Conservation (phyloP, 1,140 invertebrate species). For the Meloidogyne chitwoodi region DNA sequence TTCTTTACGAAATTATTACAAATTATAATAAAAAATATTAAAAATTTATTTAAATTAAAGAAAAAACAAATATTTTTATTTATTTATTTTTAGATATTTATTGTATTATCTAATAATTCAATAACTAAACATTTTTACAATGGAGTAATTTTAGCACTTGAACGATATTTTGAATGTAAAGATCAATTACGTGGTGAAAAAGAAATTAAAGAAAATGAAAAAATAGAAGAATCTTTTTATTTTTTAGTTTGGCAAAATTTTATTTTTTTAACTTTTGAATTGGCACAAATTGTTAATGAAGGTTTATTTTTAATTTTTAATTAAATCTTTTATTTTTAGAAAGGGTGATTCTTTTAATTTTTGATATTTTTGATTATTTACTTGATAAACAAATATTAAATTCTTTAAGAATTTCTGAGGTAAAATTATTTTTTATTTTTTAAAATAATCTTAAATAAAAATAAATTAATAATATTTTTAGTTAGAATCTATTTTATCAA, state of each 20-base stretch:
- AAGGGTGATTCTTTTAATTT: neutral
- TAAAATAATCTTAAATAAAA: no score
- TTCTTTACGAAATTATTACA: no score
- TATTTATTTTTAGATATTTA: neutral
- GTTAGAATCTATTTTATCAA: neutral
- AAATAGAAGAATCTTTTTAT: neutral
- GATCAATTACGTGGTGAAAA: neutral
- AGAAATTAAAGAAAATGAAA: neutral
- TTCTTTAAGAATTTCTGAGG: neutral
- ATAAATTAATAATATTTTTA: neutral
- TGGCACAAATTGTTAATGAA: neutral
- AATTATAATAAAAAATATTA: no score
- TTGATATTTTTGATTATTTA: constrained; percentile 1
- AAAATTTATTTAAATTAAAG: neutral
- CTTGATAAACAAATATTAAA: neutral
- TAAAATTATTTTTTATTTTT: neutral
- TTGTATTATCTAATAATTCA: neutral
- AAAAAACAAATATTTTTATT: neutral
- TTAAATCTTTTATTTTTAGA: neutral
- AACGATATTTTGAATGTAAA: constrained; percentile 9
- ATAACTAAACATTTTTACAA: neutral
- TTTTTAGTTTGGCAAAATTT: constrained; percentile 5
- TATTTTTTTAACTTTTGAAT: neutral
- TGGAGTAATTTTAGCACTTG: neutral
- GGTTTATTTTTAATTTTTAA: neutral